Evolutionary conservation across 1,140 invertebrate genomes (phyloP).

Genomic region (Maconellicoccus hirsutus): DNA sequence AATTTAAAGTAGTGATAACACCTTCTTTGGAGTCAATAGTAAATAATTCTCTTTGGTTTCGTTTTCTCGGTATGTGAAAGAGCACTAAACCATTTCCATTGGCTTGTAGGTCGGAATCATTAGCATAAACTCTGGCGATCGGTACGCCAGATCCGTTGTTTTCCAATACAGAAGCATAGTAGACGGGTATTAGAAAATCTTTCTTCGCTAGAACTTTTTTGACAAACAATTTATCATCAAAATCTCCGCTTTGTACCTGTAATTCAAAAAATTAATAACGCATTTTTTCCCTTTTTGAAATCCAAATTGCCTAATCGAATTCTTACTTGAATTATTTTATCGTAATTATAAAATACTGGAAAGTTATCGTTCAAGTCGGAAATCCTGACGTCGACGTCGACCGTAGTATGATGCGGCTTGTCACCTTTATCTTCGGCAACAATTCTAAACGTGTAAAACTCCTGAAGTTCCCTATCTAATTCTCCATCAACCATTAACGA

Average conservation of each 20-base stretch:
- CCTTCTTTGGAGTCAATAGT: conserved; percentile 69
- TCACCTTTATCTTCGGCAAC: conserved; percentile 56
- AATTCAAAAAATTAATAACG: neutral
- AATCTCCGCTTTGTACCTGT: neutral
- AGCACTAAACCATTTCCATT: conserved; percentile 72
- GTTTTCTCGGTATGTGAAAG: conserved; percentile 51
- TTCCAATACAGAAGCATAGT: conserved; percentile 53
- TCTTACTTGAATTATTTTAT: conserved; percentile 31
- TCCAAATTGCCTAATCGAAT: too few species aligned
- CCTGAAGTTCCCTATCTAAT: conserved; percentile 62
- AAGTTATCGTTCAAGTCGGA: conserved; percentile 66
- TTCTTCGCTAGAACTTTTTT: neutral
- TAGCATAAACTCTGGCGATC: conserved; percentile 61
- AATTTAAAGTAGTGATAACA: conserved; percentile 55
- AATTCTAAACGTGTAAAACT: conserved; percentile 58
- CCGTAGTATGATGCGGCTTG: conserved; percentile 49
- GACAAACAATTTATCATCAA: neutral
- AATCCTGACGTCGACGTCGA: conserved; percentile 66
- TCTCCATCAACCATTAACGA: conserved; percentile 63
- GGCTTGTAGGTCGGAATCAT: conserved; percentile 65
- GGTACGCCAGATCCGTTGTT: conserved; percentile 53
- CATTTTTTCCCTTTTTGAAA: too few species aligned
- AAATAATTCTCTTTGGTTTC: conserved; percentile 52
- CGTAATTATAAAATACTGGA: conserved; percentile 52
- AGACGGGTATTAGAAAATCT: conserved; percentile 44